Evolutionary conservation across 2,888 invertebrate species (phyloP), one percentile per base, ranked within the genome.

Genomic region (Gibbula magus): DNA sequence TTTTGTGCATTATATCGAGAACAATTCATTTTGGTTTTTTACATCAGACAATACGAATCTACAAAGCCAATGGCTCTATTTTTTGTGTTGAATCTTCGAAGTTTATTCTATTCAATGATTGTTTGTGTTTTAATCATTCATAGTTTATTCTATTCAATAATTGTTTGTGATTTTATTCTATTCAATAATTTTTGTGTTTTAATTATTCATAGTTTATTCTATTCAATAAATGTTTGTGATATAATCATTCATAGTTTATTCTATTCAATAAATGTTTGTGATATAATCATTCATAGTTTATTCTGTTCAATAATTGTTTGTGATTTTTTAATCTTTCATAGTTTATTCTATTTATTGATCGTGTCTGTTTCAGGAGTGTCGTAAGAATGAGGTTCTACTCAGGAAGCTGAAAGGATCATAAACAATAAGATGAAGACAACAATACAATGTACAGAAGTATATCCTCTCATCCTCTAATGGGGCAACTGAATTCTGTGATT

Each of bases 351-450:
- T 45, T 45, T 5, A 13, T 45, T 45, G 56, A 54, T 79, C 29
- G 78, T 74, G 84, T 79, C 81, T 78, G 80, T 66, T 88, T 10
- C 86, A 91, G 84, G 96, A 96, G 91, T 96, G 96, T 90, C 94
- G 95, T 86, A 95, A 94, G 87, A 96, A 96, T 92, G 96, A 96
- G 91, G 94, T 93, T 53, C 90, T 95, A n/a, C 90, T 94, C 70
- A 81, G 87, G 7, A 91, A 89, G 79, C 81, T 89, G 79, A 84
- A 85, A 32, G 70, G 66, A n/a, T 70, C 56, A 20, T 81, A 53
- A 78, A 16, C 4, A 10, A 45, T 45, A 35, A 35, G 8, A 35
- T 35, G 3, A 35, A n/a, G n/a, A n/a, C n/a, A n/a, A n/a, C n/a
- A n/a, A n/a, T n/a, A n/a, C n/a, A 35, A 35, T 8, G 35, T 8